These are phyloP conservation scores for Drosophila carrolli DNA, from an alignment of 1,140 invertebrate genomes.

Conservation along the genomic window DNA sequence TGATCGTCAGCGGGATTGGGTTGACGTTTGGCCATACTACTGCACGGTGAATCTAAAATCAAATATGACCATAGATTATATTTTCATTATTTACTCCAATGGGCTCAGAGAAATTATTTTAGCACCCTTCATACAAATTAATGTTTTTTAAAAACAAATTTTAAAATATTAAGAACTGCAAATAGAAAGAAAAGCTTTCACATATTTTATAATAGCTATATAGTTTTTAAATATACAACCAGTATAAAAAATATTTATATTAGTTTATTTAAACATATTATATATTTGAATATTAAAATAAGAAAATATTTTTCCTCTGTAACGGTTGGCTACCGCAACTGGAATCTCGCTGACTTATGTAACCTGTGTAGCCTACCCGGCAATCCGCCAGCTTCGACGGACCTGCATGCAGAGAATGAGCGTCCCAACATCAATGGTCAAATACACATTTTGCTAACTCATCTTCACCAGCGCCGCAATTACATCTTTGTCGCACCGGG, in stretches of 20 bases:
- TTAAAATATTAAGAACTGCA: no score
- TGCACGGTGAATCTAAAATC: background rate
- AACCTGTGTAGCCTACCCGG: slow-evolving; percentile 19
- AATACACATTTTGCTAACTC: slow-evolving; percentile 50
- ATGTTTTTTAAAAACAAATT: no score
- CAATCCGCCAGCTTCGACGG: background rate
- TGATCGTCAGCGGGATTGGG: slow-evolving; percentile 37
- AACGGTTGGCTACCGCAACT: slow-evolving; percentile 32
- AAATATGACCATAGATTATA: background rate
- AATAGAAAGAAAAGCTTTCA: no score
- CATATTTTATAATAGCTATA: no score
- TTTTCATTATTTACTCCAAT: background rate
- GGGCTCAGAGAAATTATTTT: no score
- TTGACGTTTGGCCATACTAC: slow-evolving; percentile 39
- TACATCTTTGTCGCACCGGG: slow-evolving; percentile 44
- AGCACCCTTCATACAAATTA: no score
- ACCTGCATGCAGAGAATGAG: slow-evolving; percentile 33
- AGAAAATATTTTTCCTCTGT: slow-evolving; percentile 1
- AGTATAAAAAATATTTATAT: no score
- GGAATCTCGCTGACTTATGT: slow-evolving; percentile 54
- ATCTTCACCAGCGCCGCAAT: slow-evolving; percentile 63
- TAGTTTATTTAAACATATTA: no score
- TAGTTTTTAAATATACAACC: no score
- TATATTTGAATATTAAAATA: no score
- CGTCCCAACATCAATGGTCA: background rate